Evolutionary conservation across 2,797 vertebrate genomes (phyloP).

Genomic region (Chaenodraco wilsoni): DNA sequence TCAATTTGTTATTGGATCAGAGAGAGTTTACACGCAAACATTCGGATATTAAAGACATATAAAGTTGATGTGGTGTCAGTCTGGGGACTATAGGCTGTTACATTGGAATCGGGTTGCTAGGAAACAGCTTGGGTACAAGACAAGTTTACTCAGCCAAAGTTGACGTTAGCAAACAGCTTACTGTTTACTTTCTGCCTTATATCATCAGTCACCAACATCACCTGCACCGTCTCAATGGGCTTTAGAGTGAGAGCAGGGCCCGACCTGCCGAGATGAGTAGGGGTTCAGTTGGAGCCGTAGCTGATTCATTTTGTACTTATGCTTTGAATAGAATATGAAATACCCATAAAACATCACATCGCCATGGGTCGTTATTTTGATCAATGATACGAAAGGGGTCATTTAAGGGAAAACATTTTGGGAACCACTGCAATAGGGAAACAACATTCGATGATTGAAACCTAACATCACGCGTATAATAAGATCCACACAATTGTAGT

Average conservation of each 20-base stretch:
- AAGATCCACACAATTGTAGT: background rate
- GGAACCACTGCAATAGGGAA: background rate
- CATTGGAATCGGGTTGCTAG: conserved; percentile 52
- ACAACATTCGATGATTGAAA: conserved; percentile 4
- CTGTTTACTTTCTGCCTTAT: conserved; percentile 45
- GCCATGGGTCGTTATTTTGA: too few relatives aligned
- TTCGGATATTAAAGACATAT: conserved; percentile 10
- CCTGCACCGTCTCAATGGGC: conserved; percentile 12
- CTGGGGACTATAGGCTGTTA: conserved; percentile 15
- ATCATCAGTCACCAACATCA: conserved; percentile 33
- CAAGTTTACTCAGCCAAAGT: conserved; percentile 40
- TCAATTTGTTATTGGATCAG: background rate
- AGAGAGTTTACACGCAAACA: background rate
- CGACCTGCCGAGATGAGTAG: too few relatives aligned
- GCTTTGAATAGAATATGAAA: too few relatives aligned
- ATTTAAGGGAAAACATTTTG: too few relatives aligned
- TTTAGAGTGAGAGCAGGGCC: conserved; percentile 4
- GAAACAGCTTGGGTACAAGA: conserved; percentile 44
- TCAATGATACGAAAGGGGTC: too few relatives aligned
- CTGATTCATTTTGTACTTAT: too few relatives aligned
- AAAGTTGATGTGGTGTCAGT: conserved; percentile 17
- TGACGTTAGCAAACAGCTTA: conserved; percentile 38
- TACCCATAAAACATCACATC: too few relatives aligned
- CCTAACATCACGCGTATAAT: background rate
- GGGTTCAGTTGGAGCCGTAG: background rate